phyloP scores from a whole-genome alignment of 2,113 vertebrate genomes.

The Archocentrus centrarchus region DNA sequence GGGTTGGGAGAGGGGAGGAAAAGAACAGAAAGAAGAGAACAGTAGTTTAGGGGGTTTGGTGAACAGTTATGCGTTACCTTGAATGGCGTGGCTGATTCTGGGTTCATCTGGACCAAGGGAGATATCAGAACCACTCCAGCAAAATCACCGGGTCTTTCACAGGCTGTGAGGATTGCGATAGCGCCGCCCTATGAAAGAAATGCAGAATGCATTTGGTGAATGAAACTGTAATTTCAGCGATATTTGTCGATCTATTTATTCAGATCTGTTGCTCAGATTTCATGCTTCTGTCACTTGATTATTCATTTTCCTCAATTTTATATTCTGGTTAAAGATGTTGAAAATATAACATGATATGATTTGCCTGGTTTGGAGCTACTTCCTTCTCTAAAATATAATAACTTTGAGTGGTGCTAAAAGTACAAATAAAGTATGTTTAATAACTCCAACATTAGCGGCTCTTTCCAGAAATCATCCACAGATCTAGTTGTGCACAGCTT shows the following conservation, averaged over 20 bases:
- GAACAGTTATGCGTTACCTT: conserved; percentile 81
- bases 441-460: not conserved
- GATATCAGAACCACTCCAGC: conserved; percentile 91
- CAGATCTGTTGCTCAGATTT: not conserved
- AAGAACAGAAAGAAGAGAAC: not conserved
- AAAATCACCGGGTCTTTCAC: conserved; percentile 87
- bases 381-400: not conserved
- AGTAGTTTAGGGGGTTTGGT: conserved; percentile 17
- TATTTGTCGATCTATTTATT: not conserved
- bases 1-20: not conserved
- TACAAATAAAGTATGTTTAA: not conserved
- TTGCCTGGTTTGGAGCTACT: not conserved
- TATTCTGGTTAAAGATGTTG: not conserved
- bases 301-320: not conserved
- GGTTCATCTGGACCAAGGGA: conserved; percentile 91
- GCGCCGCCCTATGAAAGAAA: conserved; percentile 87
- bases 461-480: no score
- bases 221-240: not conserved
- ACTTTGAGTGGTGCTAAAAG: not conserved
- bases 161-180: conserved; percentile 90
- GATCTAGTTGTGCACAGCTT: not conserved
- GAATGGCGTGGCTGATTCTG: conserved; percentile 92
- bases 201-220: conserved; percentile 22
- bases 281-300: not conserved
- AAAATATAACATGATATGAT: not conserved